Evolutionary conservation across 2,888 invertebrate genomes (phyloP).

Genomic region (Linnaemya tessellans): DNA sequence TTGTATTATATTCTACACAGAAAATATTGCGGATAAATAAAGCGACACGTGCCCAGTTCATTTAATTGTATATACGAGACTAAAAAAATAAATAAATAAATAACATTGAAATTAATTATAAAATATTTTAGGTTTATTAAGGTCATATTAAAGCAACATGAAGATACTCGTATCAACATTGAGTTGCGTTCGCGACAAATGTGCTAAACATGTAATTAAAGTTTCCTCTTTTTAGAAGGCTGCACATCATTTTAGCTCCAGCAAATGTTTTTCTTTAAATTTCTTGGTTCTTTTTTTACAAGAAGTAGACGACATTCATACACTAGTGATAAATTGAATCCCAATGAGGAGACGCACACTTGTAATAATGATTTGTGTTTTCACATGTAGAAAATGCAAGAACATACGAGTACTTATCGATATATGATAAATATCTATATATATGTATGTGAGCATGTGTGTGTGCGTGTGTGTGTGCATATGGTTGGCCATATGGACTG

Average conservation of each 20-base stretch:
- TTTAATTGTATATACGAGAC: neutral
- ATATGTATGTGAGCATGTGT: neutral
- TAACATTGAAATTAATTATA: constrained; percentile 32
- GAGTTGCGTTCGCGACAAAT: constrained; percentile 57
- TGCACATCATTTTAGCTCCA: constrained; percentile 31
- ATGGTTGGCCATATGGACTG: constrained; percentile 73
- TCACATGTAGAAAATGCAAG: constrained; percentile 31
- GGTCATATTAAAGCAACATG: neutral
- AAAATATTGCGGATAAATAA: neutral
- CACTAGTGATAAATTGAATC: constrained; percentile 60
- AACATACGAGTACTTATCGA: neutral
- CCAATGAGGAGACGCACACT: constrained; percentile 48
- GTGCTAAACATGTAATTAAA: constrained; percentile 68
- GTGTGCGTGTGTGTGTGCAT: neutral
- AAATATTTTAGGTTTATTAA: constrained; percentile 58
- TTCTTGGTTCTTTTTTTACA: constrained; percentile 19
- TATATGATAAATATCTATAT: neutral
- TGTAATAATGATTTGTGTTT: constrained; percentile 51
- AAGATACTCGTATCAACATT: constrained; percentile 25
- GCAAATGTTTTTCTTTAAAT: constrained; percentile 38
- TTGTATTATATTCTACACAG: too few species aligned
- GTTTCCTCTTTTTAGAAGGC: constrained; percentile 15
- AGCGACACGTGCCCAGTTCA: constrained; percentile 12
- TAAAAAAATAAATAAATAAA: neutral
- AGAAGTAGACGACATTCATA: constrained; percentile 6